These are phyloP conservation scores for Geodia barretti DNA, from an alignment of 37 sponge, comb jelly and placozoan genomes.

Conservation along the genomic window DNA sequence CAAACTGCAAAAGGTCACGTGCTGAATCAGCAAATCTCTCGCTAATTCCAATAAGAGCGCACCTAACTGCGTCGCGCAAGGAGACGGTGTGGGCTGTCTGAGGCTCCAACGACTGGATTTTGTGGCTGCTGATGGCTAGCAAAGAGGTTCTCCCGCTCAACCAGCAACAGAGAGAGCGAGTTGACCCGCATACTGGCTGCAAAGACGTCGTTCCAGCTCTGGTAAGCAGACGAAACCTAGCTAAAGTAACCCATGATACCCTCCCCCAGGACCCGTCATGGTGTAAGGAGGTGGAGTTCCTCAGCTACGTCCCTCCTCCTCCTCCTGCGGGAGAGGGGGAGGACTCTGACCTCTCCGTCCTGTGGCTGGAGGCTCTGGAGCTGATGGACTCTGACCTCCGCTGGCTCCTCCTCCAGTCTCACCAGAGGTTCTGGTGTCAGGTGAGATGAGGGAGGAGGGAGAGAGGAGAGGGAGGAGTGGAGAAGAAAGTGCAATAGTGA, in stretches of 20 bases:
- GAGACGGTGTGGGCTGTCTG: not conserved
- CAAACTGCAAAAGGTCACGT: too few species aligned
- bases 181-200: conserved; percentile 47
- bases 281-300: conserved; percentile 55
- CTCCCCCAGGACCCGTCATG: conserved; percentile 44
- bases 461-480: not conserved
- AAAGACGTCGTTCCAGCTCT: conserved; percentile 52
- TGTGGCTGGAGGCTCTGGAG: conserved; percentile 75
- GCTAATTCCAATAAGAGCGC: too few species aligned
- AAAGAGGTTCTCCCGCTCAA: conserved; percentile 34
- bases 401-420: conserved; percentile 53
- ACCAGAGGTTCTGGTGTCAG: conserved; percentile 82
- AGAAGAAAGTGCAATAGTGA: not conserved
- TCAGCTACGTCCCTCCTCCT: conserved; percentile 47
- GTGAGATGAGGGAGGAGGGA: conserved; percentile 21
- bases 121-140: too few species aligned
- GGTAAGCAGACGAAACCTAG: conserved; percentile 18
- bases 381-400: conserved; percentile 67
- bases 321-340: not conserved
- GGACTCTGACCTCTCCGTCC: not conserved
- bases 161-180: conserved; percentile 7
- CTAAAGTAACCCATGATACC: not conserved
- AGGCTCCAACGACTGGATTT: too few species aligned
- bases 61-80: too few species aligned
- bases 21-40: too few species aligned